Percentiles rank a stretch among this genome's conserved stretches.
These are phyloP conservation scores for Epinotia brunnichana DNA, from an alignment of 2,888 invertebrate genomes.

Conservation along the genomic window DNA sequence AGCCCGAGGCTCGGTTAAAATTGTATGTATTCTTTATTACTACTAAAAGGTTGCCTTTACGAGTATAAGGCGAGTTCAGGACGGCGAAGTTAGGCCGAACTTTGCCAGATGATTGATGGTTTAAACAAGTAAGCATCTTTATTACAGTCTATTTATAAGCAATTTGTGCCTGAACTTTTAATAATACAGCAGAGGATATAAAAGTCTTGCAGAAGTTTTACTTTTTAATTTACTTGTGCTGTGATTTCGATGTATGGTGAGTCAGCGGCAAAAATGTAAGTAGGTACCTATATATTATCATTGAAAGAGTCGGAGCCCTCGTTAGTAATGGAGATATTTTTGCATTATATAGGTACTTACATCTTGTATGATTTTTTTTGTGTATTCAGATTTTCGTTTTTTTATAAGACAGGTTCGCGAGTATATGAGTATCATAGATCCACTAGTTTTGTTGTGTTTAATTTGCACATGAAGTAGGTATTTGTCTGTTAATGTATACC, in stretches of 20 bases:
- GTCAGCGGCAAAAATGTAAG: too few relatives aligned
- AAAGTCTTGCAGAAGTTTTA: conserved; percentile 4
- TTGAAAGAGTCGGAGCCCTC: too few relatives aligned
- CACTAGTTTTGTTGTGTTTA: too few relatives aligned
- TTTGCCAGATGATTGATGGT: conserved; percentile 43
- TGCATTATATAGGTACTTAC: too few relatives aligned
- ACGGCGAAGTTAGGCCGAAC: conserved; percentile 33
- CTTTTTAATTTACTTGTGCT: conserved; percentile 5
- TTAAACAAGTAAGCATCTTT: conserved; percentile 43
- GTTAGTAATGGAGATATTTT: too few relatives aligned
- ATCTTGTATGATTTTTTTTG: too few relatives aligned
- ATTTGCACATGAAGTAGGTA: too few relatives aligned
- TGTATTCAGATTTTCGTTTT: too few relatives aligned
- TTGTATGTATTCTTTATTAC: conserved; percentile 42
- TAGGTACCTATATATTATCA: too few relatives aligned
- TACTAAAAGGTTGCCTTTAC: conserved; percentile 41
- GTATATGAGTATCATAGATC: too few relatives aligned
- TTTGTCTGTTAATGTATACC: too few relatives aligned
- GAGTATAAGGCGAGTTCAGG: conserved; percentile 33
- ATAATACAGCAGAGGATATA: not conserved
- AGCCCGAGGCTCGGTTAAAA: conserved; percentile 35
- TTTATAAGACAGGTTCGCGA: too few relatives aligned
- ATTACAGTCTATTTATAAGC: conserved; percentile 39
- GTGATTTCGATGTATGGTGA: not conserved
- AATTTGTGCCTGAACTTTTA: conserved; percentile 31